Percentiles rank a stretch among this genome's conserved stretches.
These are phyloP conservation scores for Diplodus puntazzo DNA, from an alignment of 2,797 vertebrate genomes.

Conservation along the genomic window DNA sequence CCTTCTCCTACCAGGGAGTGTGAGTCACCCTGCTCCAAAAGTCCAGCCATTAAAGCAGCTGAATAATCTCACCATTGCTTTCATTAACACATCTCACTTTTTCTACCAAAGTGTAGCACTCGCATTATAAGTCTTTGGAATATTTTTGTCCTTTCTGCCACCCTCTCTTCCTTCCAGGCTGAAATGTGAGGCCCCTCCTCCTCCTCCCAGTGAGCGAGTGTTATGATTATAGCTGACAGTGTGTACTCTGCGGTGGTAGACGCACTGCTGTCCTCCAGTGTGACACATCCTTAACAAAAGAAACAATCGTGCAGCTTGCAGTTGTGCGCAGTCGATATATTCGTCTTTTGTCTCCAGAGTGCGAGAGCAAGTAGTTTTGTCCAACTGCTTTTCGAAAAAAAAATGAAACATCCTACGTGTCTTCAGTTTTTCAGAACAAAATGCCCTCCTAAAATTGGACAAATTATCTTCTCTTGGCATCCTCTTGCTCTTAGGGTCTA, in stretches of 20 bases:
- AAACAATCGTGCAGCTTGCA: constrained; percentile 24
- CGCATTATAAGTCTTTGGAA: neutral
- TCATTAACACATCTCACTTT: constrained; percentile 8
- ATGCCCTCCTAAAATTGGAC: constrained; percentile 21
- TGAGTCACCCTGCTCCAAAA: constrained; percentile 55
- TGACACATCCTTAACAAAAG: constrained; percentile 40
- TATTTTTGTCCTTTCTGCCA: constrained; percentile 43
- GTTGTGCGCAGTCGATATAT: neutral
- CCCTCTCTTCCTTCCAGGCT: constrained; percentile 16
- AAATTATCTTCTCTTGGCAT: constrained; percentile 12
- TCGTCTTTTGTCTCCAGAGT: constrained; percentile 12
- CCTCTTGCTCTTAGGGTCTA: neutral
- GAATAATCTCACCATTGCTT: constrained; percentile 43
- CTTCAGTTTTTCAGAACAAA: constrained; percentile 22
- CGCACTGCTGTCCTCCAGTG: constrained; percentile 37
- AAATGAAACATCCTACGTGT: neutral
- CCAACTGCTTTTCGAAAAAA: neutral
- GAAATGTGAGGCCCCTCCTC: constrained; percentile 5
- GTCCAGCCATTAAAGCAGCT: constrained; percentile 43
- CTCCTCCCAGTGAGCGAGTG: constrained; percentile 23
- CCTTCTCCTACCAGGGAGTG: constrained; percentile 38
- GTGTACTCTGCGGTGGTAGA: constrained; percentile 38
- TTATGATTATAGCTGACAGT: constrained; percentile 54
- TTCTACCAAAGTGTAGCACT: constrained; percentile 6
- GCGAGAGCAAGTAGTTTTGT: neutral